A percentile compares a stretch with the other conserved stretches of the same genome.
Evolutionary conservation across 2,888 invertebrate species (phyloP).

Genomic region (Embidobia sp.): DNA sequence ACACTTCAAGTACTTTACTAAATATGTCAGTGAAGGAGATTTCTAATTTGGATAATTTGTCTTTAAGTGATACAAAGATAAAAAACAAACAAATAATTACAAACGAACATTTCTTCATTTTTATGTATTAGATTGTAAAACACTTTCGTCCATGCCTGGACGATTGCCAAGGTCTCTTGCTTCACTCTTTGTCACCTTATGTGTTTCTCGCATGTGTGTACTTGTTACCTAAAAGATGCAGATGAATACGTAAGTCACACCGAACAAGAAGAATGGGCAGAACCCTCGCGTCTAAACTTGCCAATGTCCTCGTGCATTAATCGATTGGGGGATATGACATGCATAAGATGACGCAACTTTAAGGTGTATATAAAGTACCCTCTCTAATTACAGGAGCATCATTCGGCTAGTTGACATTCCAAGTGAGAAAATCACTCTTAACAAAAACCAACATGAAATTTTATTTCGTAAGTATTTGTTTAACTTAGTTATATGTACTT

Average conservation of each 20-base stretch:
- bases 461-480: constrained; percentile 75
- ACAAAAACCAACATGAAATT: constrained; percentile 73
- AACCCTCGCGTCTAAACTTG: constrained; percentile 58
- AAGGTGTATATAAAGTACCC: constrained; percentile 75
- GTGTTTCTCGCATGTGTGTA: constrained; percentile 40
- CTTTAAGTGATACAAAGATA: no score
- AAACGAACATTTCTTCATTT: no score
- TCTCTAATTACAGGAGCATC: constrained; percentile 72
- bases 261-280: constrained; percentile 38
- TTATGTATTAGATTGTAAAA: no score
- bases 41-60: no score
- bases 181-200: constrained; percentile 66
- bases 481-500: no score
- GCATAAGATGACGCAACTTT: constrained; percentile 67
- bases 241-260: constrained; percentile 46
- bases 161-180: constrained; percentile 76
- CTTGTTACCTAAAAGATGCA: constrained; percentile 52
- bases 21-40: no score
- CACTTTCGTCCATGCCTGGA: constrained; percentile 76
- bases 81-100: no score
- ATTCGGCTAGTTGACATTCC: constrained; percentile 71
- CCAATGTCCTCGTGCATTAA: constrained; percentile 72
- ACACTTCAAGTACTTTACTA: no score
- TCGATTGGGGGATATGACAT: constrained; percentile 71
- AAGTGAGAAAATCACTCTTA: constrained; percentile 66